Percentiles rank a stretch among this genome's conserved stretches.
These are phyloP conservation scores for Balanococcus diminutus DNA, from an alignment of 2,888 invertebrate genomes.

Conservation along the genomic window DNA sequence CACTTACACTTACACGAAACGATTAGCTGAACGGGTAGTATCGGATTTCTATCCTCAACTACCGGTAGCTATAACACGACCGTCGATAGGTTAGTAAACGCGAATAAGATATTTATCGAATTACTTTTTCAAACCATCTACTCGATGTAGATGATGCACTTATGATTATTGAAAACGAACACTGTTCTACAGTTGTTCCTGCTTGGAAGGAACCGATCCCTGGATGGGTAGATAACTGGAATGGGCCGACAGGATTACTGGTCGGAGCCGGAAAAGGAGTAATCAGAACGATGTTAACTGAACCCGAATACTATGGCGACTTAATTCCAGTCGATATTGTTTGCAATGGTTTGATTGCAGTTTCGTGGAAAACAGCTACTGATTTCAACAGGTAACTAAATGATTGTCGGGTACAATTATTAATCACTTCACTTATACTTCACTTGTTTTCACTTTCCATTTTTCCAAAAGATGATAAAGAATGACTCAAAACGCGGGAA, in stretches of 20 bases:
- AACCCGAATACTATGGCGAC: slow-evolving; percentile 74
- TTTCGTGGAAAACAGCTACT: slow-evolving; percentile 71
- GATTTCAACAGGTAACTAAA: slow-evolving; percentile 52
- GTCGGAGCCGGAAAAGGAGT: slow-evolving; percentile 87
- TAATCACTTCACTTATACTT: not conserved
- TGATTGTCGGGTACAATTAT: not conserved
- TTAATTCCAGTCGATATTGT: slow-evolving; percentile 82
- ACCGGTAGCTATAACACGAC: slow-evolving; percentile 84
- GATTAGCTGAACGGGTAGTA: slow-evolving; percentile 85
- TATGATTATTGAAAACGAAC: not conserved
- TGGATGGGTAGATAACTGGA: slow-evolving; percentile 93
- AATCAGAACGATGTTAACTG: slow-evolving; percentile 84
- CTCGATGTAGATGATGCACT: not conserved
- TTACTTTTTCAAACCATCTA: too few relatives aligned
- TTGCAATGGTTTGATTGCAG: slow-evolving; percentile 78
- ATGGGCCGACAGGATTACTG: slow-evolving; percentile 86
- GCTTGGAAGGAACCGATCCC: slow-evolving; percentile 75
- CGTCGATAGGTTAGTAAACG: slow-evolving; percentile 83
- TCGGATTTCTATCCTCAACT: slow-evolving; percentile 76
- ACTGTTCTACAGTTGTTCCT: slow-evolving; percentile 76
- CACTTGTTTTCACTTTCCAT: not conserved
- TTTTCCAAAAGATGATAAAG: too few relatives aligned
- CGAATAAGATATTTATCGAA: too few relatives aligned
- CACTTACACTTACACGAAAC: slow-evolving; percentile 94
- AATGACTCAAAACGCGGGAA: too few relatives aligned